Percentiles rank a stretch among this genome's conserved stretches.
These are phyloP conservation scores for Chionomys nivalis DNA, from an alignment of 2,113 vertebrate genomes.

Conservation along the genomic window DNA sequence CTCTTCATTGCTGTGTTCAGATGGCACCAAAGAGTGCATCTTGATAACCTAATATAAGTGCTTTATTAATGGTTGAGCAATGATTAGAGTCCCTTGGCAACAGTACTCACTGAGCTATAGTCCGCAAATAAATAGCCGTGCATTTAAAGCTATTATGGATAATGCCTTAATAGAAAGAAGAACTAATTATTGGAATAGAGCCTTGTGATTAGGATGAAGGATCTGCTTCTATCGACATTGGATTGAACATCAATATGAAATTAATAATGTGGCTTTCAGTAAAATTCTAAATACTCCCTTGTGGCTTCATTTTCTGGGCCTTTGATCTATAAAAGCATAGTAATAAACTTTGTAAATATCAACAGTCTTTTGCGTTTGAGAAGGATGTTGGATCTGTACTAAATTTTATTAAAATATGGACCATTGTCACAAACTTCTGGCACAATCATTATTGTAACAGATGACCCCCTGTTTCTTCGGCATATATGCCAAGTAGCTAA, in stretches of 20 bases:
- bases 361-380: constrained; percentile 35
- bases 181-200: background rate
- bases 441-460: background rate
- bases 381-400: background rate
- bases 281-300: constrained; percentile 34
- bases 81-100: constrained; percentile 17
- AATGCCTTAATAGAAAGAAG: background rate
- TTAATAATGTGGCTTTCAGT: constrained; percentile 8
- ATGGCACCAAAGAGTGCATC: background rate
- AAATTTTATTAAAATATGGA: background rate
- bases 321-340: constrained; percentile 22
- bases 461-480: background rate
- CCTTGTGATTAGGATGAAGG: constrained; percentile 27
- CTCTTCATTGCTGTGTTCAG: background rate
- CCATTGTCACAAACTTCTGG: background rate
- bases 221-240: constrained; percentile 7
- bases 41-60: background rate
- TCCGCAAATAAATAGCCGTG: background rate
- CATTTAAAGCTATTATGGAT: background rate
- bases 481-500: constrained; percentile 44
- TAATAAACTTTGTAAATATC: constrained; percentile 23
- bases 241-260: constrained; percentile 40
- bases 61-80: background rate
- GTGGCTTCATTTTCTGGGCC: background rate
- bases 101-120: background rate